Percentiles rank a stretch among this genome's conserved stretches.
Conservation (phyloP, 2,113 vertebrate species). For the Numenius arquata region DNA sequence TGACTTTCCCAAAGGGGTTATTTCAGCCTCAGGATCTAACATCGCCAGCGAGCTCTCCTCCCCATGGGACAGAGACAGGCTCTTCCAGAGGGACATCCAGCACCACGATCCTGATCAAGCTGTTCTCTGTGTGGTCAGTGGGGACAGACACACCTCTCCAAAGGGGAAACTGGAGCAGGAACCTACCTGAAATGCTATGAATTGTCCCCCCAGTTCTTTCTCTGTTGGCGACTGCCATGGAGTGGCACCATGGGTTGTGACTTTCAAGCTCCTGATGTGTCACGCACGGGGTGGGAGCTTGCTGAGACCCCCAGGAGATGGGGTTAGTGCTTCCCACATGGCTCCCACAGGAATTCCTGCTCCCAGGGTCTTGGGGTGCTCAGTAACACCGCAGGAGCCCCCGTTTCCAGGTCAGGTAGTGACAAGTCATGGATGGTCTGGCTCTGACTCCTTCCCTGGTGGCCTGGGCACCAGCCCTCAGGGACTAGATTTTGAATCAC, state of each 20-base stretch:
- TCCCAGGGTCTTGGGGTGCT: not conserved
- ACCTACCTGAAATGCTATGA: not conserved
- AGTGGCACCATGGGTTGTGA: not conserved
- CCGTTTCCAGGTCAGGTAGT: not conserved
- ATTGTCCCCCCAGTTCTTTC: not conserved
- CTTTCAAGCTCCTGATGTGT: fast-evolving
- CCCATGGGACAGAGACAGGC: not conserved
- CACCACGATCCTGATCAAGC: not conserved
- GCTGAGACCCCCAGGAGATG: not conserved
- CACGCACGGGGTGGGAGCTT: not conserved
- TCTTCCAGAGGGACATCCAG: not conserved
- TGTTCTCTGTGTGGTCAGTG: not conserved
- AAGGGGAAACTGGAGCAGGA: fast-evolving
- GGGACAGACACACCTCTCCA: not conserved
- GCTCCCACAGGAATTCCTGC: not conserved
- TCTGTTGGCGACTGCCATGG: not conserved
- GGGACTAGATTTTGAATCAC: fast-evolving
- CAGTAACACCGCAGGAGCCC: not conserved
- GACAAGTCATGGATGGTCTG: not conserved
- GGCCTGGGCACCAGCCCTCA: not conserved
- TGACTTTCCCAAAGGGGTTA: not conserved
- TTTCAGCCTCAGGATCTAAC: not conserved
- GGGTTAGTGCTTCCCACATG: not conserved
- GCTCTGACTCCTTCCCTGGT: not conserved
- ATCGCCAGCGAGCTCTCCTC: not conserved